Base-by-base conservation (phyloP, 2,888 invertebrate genomes). In the Eustalomyia histrio region DNA sequence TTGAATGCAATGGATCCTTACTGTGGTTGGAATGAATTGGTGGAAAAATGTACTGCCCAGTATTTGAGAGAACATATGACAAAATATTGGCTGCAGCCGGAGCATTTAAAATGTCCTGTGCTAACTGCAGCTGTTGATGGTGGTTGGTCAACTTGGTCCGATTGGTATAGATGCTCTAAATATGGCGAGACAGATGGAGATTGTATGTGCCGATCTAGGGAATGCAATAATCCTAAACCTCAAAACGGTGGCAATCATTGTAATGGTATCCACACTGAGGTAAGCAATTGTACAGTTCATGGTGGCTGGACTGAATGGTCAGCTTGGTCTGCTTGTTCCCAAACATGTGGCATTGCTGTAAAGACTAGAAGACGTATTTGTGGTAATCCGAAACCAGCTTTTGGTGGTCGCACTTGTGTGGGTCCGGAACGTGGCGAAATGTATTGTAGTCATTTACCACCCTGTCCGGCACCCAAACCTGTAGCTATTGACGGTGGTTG, bases 271-370 rank as follows among this genome's bases (percentile, higher is more conserved):
- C 92, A 92, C 55, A 93, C 95, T 61, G 92, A 94, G 79, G 96
- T 97, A 24, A 91, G 93, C 2, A 97, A 97, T 90, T 97, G 96
- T 90, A 97, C 96, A 0, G 94, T 94, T 14, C 96, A 97, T 91
- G 98, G 98, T 2, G 95, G 94, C 14, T 98, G 97, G 97, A 97
- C 97, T 0, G 93, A 94, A 1, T 98, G 97, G 97, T 96, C 97
- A 0, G 93, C 94, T 0, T 98, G 97, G 97, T 97, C 97, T 0
- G 94, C 95, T 29, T 98, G 98, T 82, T 89, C 90, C 0, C 92
- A 93, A 84, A 94, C 93, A 1, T 96, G 96, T 88, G 96, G 97
- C 39, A 93, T 95, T 69, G 97, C 97, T 0, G 94, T 96, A 64
- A 96, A 96, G 91, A 95, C 95, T 0, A 92, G 97, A 0, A 92